Evolutionary conservation across 2,888 invertebrate species (phyloP).

Genomic region (Tholera decimalis): DNA sequence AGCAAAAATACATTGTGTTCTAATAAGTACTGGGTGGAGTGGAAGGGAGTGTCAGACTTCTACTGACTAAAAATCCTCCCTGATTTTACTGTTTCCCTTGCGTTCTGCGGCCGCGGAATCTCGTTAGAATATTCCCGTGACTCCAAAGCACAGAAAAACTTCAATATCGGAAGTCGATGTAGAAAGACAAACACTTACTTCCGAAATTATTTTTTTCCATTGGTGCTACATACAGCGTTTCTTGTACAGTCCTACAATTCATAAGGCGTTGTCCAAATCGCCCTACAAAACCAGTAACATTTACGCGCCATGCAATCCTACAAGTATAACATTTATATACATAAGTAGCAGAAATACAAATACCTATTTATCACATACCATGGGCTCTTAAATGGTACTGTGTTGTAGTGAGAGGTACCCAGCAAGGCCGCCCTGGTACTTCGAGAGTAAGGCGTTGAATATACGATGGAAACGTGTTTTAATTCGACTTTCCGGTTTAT

Average conservation of each 20-base stretch:
- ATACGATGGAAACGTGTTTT: slow-evolving; percentile 50
- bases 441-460: slow-evolving; percentile 52
- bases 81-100: too few species aligned
- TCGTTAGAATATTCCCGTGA: too few species aligned
- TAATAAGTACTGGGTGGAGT: too few species aligned
- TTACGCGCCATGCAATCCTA: slow-evolving; percentile 33
- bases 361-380: slow-evolving; percentile 61
- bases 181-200: too few species aligned
- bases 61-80: too few species aligned
- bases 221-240: background rate
- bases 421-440: slow-evolving; percentile 69
- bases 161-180: too few species aligned
- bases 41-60: too few species aligned
- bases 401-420: slow-evolving; percentile 67
- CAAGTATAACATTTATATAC: slow-evolving; percentile 36
- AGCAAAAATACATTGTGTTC: too few species aligned
- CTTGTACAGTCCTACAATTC: slow-evolving; percentile 11
- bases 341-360: slow-evolving; percentile 23
- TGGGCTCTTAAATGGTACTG: slow-evolving; percentile 56
- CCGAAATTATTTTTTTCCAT: background rate
- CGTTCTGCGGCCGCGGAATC: too few species aligned
- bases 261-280: slow-evolving; percentile 35
- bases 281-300: slow-evolving; percentile 35
- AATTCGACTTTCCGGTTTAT: slow-evolving; percentile 55
- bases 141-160: too few species aligned